Evolutionary conservation across 2,888 invertebrate genomes (phyloP).

Genomic region (Pyrgus malvae): DNA sequence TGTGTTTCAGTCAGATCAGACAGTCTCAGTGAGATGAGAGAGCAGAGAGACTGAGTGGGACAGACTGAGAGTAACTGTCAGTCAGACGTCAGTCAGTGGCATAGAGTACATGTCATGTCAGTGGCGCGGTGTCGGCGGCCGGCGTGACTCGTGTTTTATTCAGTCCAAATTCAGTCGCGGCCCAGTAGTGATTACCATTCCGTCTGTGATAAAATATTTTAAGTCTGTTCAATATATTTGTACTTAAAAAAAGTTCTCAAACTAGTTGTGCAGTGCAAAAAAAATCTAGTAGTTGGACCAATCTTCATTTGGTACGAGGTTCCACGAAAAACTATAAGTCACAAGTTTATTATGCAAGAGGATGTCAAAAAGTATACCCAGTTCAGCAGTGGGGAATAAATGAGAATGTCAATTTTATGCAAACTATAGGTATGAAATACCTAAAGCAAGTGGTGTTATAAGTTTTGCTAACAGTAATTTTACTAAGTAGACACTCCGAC

Average conservation of each 20-base stretch:
- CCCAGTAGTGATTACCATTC: constrained; percentile 14
- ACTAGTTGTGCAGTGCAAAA: neutral
- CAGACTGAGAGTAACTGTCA: too few species aligned
- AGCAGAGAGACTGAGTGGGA: too few species aligned
- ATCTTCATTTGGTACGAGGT: constrained; percentile 1
- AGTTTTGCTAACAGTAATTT: too few species aligned
- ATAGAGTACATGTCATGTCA: too few species aligned
- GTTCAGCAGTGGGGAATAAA: neutral
- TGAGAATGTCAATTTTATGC: neutral
- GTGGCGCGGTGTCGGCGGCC: constrained; percentile 10
- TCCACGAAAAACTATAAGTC: constrained; percentile 18
- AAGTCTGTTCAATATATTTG: neutral
- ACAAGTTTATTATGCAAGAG: constrained; percentile 20
- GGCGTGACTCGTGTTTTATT: too few species aligned
- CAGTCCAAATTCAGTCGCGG: constrained; percentile 3
- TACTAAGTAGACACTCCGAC: too few species aligned
- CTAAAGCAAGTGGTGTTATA: neutral
- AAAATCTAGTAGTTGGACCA: too few species aligned
- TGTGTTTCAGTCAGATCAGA: too few species aligned
- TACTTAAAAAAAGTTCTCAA: neutral
- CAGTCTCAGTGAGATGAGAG: too few species aligned
- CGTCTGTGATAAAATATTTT: constrained; percentile 21
- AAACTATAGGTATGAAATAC: neutral
- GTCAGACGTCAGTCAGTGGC: too few species aligned
- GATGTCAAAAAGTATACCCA: constrained; percentile 21